These are phyloP conservation scores for Meda fulgida DNA, from an alignment of 2,797 vertebrate species.

Conservation along the genomic window DNA sequence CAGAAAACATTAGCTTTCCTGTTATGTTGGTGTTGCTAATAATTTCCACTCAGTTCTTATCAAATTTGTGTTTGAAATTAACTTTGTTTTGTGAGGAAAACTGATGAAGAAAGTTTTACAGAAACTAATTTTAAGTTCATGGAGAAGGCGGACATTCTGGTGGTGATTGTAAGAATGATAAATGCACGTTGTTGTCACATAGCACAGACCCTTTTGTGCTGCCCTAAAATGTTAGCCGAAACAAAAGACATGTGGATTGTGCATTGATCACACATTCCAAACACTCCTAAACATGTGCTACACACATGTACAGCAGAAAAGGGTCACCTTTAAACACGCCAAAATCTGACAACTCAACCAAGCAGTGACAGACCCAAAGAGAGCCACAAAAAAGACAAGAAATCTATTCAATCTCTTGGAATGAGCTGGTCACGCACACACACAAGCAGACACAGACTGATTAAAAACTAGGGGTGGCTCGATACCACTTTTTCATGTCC, in stretches of 20 bases:
- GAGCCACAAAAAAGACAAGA: conserved; percentile 36
- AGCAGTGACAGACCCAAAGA: conserved; percentile 23
- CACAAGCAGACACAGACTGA: neutral
- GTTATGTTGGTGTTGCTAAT: neutral
- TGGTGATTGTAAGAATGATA: neutral
- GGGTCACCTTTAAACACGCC: conserved; percentile 26
- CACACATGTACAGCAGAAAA: conserved; percentile 13
- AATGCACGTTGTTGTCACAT: neutral
- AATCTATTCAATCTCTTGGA: conserved; percentile 25
- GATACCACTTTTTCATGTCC: no score
- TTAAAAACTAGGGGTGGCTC: no score
- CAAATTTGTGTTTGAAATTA: neutral
- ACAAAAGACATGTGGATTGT: neutral
- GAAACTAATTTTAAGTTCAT: neutral
- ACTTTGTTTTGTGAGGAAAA: neutral
- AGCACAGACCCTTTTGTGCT: neutral
- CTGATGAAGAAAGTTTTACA: neutral
- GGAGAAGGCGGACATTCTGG: neutral
- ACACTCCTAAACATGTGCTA: conserved; percentile 5
- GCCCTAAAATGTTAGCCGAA: neutral
- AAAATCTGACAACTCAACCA: conserved; percentile 38
- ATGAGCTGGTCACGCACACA: neutral
- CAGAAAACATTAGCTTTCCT: neutral
- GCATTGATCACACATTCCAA: neutral
- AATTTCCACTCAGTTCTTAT: neutral